Percentiles rank a stretch among this genome's conserved stretches.
Conservation (phyloP, 2,888 invertebrate genomes). For the Dermolepida albohirtum region DNA sequence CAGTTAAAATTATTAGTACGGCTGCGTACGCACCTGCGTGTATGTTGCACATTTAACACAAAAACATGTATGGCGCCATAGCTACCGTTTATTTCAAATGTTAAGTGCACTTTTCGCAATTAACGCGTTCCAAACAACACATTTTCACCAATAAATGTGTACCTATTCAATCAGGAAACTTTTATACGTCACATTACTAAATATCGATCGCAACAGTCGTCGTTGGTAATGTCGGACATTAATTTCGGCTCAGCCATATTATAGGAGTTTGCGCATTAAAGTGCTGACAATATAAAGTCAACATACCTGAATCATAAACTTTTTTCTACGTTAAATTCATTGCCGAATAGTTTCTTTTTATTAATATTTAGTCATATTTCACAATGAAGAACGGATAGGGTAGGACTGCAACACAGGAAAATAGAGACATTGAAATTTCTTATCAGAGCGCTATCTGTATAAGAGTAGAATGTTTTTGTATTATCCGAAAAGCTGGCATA, state of each 20-base stretch:
- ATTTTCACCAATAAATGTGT: conserved; percentile 58
- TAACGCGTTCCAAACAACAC: conserved; percentile 58
- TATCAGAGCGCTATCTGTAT: too few relatives aligned
- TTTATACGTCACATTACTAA: conserved; percentile 63
- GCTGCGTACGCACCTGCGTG: conserved; percentile 98
- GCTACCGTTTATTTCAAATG: conserved; percentile 58
- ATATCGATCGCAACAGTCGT: conserved; percentile 73
- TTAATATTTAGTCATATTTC: conserved; percentile 14
- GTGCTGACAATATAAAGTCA: conserved; percentile 49
- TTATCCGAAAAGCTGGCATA: too few relatives aligned
- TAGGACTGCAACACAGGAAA: conserved; percentile 23
- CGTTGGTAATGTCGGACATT: conserved; percentile 66
- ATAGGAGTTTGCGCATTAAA: conserved; percentile 75
- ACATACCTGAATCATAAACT: conserved; percentile 47
- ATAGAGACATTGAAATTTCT: conserved; percentile 10
- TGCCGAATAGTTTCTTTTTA: conserved; percentile 16
- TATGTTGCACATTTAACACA: conserved; percentile 66
- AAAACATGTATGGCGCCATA: conserved; percentile 64
- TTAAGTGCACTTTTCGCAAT: conserved; percentile 54
- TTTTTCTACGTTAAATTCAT: conserved; percentile 27
- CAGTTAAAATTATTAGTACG: conserved; percentile 89
- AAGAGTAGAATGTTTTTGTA: too few relatives aligned
- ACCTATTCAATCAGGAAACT: conserved; percentile 60
- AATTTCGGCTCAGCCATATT: conserved; percentile 75
- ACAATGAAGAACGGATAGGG: conserved; percentile 3